A percentile compares a stretch with the other conserved stretches of the same genome.
Evolutionary conservation across 1,140 invertebrate species (phyloP).

Genomic region (Leucophenga varia): DNA sequence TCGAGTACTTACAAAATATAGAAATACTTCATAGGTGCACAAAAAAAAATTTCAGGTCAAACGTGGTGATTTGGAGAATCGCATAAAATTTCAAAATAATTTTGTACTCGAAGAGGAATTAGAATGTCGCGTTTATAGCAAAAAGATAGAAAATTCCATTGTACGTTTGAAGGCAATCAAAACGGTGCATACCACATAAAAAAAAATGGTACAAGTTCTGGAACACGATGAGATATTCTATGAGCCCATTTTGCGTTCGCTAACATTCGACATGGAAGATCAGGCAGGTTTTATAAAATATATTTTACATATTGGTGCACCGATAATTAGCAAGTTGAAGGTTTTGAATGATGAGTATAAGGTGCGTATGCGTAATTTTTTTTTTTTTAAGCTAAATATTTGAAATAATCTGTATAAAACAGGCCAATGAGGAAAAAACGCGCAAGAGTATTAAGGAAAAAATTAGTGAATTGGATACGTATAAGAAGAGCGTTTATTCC

Average conservation of each 20-base stretch:
- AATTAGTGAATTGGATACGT: background rate
- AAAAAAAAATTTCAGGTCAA: conserved; percentile 1
- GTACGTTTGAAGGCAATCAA: conserved; percentile 5
- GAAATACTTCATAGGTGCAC: background rate
- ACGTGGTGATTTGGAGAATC: background rate
- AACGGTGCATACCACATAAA: conserved; percentile 6
- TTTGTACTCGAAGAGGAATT: conserved; percentile 4
- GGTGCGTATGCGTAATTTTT: background rate
- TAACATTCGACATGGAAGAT: conserved; percentile 7
- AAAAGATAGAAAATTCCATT: conserved; percentile 7
- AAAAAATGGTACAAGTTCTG: background rate
- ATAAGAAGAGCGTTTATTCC: background rate
- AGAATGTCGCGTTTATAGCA: background rate
- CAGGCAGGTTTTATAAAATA: conserved; percentile 7
- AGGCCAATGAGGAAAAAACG: background rate
- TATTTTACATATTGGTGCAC: conserved; percentile 3
- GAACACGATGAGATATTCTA: conserved; percentile 6
- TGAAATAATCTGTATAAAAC: background rate
- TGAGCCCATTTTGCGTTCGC: conserved; percentile 6
- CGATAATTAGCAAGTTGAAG: conserved; percentile 1
- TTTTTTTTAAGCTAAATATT: background rate
- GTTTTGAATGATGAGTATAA: background rate
- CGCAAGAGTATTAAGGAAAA: background rate
- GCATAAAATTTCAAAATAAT: conserved; percentile 5
- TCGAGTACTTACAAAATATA: background rate